Conservation (phyloP, 2,888 invertebrate species). For the Seira sanloemensis region DNA sequence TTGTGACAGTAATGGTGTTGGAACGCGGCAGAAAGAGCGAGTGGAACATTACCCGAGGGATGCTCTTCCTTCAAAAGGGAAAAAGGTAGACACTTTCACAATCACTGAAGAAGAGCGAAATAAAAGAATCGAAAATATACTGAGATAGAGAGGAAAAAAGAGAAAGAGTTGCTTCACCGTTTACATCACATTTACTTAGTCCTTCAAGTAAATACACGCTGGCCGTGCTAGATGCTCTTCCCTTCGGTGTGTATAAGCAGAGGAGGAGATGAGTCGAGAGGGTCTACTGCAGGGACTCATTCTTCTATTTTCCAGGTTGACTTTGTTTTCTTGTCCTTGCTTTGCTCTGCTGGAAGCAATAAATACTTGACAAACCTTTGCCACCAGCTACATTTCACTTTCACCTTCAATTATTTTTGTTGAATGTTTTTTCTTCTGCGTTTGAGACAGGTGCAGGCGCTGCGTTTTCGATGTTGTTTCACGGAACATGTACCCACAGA, state of each 20-base stretch:
- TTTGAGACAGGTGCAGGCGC: not conserved
- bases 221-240: not conserved
- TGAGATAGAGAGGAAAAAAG: not conserved
- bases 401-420: conserved; percentile 57
- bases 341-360: conserved; percentile 46
- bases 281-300: too few relatives aligned
- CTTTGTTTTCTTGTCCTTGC: conserved; percentile 28
- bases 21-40: not conserved
- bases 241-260: too few relatives aligned
- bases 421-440: conserved; percentile 18
- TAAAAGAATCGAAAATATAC: conserved; percentile 6
- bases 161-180: not conserved
- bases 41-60: conserved; percentile 11
- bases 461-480: not conserved
- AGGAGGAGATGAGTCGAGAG: too few relatives aligned
- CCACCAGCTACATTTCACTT: conserved; percentile 62
- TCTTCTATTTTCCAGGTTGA: not conserved
- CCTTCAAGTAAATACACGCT: not conserved
- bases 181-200: conserved; percentile 2
- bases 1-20: conserved; percentile 55
- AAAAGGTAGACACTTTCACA: conserved; percentile 25
- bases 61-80: conserved; percentile 10
- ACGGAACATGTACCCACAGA: not conserved
- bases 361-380: conserved; percentile 63
- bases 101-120: conserved; percentile 26